These are phyloP conservation scores for Tinea trinotella DNA, from an alignment of 2,888 invertebrate genomes.

Conservation along the genomic window DNA sequence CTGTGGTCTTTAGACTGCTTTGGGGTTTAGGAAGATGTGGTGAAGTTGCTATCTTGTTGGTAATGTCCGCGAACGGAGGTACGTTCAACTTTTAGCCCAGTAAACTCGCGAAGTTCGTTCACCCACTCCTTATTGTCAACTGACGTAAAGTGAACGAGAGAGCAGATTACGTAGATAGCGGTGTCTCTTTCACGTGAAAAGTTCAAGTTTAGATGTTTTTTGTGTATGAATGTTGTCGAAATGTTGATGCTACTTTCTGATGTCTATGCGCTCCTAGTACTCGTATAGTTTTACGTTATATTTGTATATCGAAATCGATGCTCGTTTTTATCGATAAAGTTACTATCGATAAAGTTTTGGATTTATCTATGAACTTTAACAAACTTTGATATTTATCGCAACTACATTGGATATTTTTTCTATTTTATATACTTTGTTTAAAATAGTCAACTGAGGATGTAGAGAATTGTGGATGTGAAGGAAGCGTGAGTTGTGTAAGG, in stretches of 20 bases:
- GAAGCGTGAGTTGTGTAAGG: too few species aligned
- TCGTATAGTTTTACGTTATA: conserved; percentile 63
- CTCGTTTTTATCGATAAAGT: background rate
- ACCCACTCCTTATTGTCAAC: conserved; percentile 70
- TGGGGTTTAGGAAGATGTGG: conserved; percentile 38
- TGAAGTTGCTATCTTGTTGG: conserved; percentile 73
- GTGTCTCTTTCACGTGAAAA: conserved; percentile 46
- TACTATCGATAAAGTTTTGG: background rate
- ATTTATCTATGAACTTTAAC: background rate
- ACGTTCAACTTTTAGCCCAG: conserved; percentile 74
- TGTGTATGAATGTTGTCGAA: conserved; percentile 45
- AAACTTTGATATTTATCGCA: too few species aligned
- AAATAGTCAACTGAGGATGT: background rate
- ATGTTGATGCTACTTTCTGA: conserved; percentile 53
- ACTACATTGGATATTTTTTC: too few species aligned
- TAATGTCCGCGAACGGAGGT: conserved; percentile 72
- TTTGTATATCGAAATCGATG: conserved; percentile 57
- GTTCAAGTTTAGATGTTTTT: conserved; percentile 65
- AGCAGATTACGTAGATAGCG: conserved; percentile 41
- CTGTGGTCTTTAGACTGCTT: conserved; percentile 45
- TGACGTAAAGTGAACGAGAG: conserved; percentile 62
- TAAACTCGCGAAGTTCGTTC: conserved; percentile 71
- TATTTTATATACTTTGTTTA: background rate
- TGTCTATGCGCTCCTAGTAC: conserved; percentile 59
- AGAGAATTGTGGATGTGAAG: too few species aligned